Evolutionary conservation across 2,797 vertebrate genomes (phyloP).

Genomic region (Peromyscus attwateri): DNA sequence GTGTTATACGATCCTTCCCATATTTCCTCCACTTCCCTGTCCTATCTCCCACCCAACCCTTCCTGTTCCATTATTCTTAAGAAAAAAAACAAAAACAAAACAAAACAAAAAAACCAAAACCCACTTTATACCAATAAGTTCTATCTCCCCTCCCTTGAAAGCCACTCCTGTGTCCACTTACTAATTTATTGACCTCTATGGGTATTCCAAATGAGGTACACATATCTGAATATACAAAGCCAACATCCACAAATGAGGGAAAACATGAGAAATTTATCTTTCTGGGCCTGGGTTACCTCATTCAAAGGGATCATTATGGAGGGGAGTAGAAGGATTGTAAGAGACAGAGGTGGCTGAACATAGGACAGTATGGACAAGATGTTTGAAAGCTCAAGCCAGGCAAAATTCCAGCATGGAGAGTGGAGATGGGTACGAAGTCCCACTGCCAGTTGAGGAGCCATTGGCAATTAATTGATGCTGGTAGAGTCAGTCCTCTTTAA

Average conservation of each 20-base stretch:
- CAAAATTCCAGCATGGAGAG: neutral
- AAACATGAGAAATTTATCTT: neutral
- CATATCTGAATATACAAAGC: neutral
- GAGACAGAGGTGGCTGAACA: neutral
- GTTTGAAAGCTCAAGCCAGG: neutral
- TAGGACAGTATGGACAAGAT: neutral
- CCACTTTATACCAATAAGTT: neutral
- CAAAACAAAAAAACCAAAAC: too few species aligned
- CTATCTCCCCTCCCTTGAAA: neutral
- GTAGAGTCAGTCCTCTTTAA: neutral
- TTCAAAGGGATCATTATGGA: neutral
- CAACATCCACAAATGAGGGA: neutral
- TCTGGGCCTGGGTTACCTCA: neutral
- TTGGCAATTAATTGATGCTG: neutral
- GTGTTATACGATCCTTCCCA: too few species aligned
- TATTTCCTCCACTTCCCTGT: neutral
- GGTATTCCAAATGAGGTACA: neutral
- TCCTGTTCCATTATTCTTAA: neutral
- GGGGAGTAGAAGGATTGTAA: neutral
- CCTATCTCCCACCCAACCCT: neutral
- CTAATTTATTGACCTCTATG: neutral
- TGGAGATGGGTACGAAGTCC: neutral
- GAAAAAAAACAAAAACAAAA: neutral
- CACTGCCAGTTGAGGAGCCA: neutral
- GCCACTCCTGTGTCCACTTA: neutral